Percentiles rank a stretch among this genome's conserved stretches.
phyloP scores from a whole-genome alignment of 2,797 vertebrate species.

The Zalophus californianus region DNA sequence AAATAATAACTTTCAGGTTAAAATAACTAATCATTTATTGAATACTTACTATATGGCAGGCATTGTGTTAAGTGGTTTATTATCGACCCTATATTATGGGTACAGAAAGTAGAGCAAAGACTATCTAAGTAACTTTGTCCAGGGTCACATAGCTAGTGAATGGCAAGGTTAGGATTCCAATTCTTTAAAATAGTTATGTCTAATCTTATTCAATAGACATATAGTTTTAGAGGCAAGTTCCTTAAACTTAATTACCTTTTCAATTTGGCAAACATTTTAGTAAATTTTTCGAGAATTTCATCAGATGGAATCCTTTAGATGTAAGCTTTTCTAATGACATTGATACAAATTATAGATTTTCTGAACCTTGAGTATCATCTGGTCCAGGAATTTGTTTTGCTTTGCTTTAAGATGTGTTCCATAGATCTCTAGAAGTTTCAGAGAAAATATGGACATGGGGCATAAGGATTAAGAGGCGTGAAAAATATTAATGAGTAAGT shows the following conservation, averaged over 20 bases:
- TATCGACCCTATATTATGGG: constrained; percentile 35
- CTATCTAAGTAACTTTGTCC: neutral
- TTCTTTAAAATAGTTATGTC: neutral
- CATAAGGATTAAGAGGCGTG: neutral
- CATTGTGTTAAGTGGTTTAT: constrained; percentile 10
- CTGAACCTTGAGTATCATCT: neutral
- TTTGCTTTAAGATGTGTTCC: constrained; percentile 37
- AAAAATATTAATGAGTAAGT: constrained; percentile 12
- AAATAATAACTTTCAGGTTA: constrained; percentile 32
- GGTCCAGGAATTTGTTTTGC: constrained; percentile 42
- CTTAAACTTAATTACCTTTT: neutral
- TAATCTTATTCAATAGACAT: neutral
- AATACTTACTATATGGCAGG: constrained; percentile 4
- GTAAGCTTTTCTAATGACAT: neutral
- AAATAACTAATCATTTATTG: neutral
- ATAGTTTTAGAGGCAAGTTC: too few relatives aligned
- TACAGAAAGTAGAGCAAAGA: constrained; percentile 56
- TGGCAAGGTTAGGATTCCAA: neutral
- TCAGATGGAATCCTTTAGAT: constrained; percentile 14
- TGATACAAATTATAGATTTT: constrained; percentile 57
- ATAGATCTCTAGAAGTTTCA: neutral
- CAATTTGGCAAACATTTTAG: neutral
- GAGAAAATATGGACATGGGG: neutral
- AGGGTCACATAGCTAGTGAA: neutral
- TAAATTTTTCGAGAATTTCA: constrained; percentile 55